phyloP scores from a whole-genome alignment of 2,113 vertebrate genomes.

The Lynx canadensis region DNA sequence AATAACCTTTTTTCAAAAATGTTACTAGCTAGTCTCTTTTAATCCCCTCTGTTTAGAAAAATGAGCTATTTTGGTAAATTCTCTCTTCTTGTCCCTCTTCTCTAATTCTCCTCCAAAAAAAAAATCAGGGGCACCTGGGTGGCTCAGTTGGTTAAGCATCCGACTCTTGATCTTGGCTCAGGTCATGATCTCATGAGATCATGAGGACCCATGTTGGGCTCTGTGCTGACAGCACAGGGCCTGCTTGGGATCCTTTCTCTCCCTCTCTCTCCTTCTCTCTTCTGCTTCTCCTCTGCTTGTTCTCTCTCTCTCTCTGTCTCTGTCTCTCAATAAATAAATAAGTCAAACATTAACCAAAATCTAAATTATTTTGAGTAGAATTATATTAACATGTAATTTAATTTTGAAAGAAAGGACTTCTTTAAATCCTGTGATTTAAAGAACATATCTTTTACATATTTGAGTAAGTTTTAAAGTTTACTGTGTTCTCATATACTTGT shows the following conservation, averaged over 20 bases:
- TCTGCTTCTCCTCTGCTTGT: no score
- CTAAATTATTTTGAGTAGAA: conserved; percentile 43
- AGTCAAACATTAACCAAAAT: not conserved
- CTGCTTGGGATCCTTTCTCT: no score
- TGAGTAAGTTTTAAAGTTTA: not conserved
- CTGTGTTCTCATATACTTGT: not conserved
- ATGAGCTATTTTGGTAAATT: not conserved
- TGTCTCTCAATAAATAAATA: no score
- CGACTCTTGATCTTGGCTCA: no score
- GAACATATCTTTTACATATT: not conserved
- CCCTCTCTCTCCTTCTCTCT: no score
- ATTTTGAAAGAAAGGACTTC: conserved; percentile 30
- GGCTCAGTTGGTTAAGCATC: no score
- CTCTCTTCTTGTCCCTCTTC: not conserved
- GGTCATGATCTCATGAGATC: no score
- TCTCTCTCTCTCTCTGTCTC: no score
- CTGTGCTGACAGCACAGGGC: no score
- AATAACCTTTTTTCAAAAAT: not conserved
- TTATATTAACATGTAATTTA: not conserved
- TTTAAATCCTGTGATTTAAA: not conserved
- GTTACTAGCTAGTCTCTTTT: not conserved
- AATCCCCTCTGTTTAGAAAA: conserved; percentile 3
- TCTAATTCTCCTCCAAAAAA: not conserved
- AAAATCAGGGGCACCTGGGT: no score
- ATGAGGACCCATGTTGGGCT: no score